Conservation (phyloP, 1,140 invertebrate genomes). For the Caenorhabditis elegans region WBcel235 BX284604.4:8591501-8592000, state of each 20-base stretch:
- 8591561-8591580: slow-evolving; percentile 71
- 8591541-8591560: slow-evolving; percentile 53
- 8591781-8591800: no score
- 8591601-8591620: no score
- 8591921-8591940: slow-evolving; percentile 34
- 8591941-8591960: slow-evolving; percentile 63
- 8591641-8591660: slow-evolving; percentile 77
- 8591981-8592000: not conserved
- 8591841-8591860: slow-evolving; percentile 91
- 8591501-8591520: slow-evolving; percentile 80
- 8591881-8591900: not conserved
- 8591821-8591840: slow-evolving; percentile 93
- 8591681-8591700: slow-evolving; percentile 84
- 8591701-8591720: slow-evolving; percentile 83
- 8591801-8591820: slow-evolving; percentile 73
- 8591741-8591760: slow-evolving; percentile 72
- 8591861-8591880: slow-evolving; percentile 74
- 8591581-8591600: slow-evolving; percentile 68
- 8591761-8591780: no score
- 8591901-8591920: not conserved
- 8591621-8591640: slow-evolving; percentile 73
- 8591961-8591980: slow-evolving; percentile 57
- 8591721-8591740: slow-evolving; percentile 88
- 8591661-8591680: slow-evolving; percentile 80
- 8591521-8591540: slow-evolving; percentile 89